Conservation (phyloP, 2,113 vertebrate species). For the Trematocara nigrifrons region DNA sequence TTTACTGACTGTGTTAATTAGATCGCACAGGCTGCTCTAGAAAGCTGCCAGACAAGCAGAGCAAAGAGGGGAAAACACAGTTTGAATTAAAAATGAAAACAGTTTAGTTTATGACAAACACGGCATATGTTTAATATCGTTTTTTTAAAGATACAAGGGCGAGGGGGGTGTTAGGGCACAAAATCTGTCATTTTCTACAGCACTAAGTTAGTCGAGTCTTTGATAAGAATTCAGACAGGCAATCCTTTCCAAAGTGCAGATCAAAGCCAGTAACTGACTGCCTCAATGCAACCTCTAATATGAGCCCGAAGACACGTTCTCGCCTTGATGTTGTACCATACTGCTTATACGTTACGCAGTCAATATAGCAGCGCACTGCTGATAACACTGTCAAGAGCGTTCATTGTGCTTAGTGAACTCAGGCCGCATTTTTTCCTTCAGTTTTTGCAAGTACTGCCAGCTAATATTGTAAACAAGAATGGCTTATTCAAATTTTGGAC, state of each 20-base stretch:
- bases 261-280: constrained; percentile 74
- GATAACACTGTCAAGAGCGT: constrained; percentile 66
- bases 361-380: constrained; percentile 59
- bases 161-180: constrained; percentile 1
- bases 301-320: constrained; percentile 69
- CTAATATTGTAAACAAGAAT: constrained; percentile 72
- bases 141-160: not conserved
- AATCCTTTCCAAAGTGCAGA: constrained; percentile 74
- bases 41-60: not conserved
- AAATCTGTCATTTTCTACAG: constrained; percentile 66
- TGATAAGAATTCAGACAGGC: constrained; percentile 72
- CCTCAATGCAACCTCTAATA: constrained; percentile 72
- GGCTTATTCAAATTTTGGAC: constrained; percentile 72
- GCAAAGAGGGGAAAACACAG: not conserved
- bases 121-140: constrained; percentile 28
- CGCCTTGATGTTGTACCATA: constrained; percentile 71
- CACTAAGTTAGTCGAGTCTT: constrained; percentile 62
- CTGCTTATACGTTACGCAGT: constrained; percentile 69
- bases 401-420: constrained; percentile 69
- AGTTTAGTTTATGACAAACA: constrained; percentile 40
- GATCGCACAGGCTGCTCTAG: not conserved
- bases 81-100: not conserved
- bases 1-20: constrained; percentile 11
- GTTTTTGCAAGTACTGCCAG: constrained; percentile 52
- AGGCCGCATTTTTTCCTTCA: constrained; percentile 28